Base-by-base conservation (phyloP, 2,113 vertebrate genomes). In the Caretta caretta region DNA sequence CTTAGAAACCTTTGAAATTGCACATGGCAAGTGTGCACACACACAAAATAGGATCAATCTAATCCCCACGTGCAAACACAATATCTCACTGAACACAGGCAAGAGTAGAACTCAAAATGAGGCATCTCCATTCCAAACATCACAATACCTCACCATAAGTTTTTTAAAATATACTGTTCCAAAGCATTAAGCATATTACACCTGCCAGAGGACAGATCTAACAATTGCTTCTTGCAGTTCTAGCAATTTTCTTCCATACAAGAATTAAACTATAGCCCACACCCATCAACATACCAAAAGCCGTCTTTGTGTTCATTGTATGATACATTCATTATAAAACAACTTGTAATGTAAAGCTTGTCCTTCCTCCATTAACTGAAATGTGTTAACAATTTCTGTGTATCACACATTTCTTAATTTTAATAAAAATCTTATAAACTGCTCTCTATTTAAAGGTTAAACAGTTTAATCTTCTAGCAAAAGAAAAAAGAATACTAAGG, bases 131-230 rank as follows among this genome's bases (percentile, higher is more conserved):
- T 54, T 46, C 50, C 65, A n/a, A 46, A 42, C 10, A 1, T 2
- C 91, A 6, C 0, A 0, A 4, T 65, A 56, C 82, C 20, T 4
- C 4, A 0, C 46, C n/a, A 51, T 5, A 6, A 31, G 6, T 56
- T 29, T 25, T 1, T 4, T 46, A 5, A 0, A 4, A 12, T 5
- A 22, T 10, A 14, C 1, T 27, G 1, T 25, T n/a, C 9, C 53
- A 22, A 51, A 49, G 0, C 0, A 1, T 1, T 9, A 38, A 46
- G 9, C 14, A 1, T 1, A 0, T 1, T n/a, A 31, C 5, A 27
- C 29, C 69, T 19, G 59, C 38, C 16, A 5, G 0, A 4, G 0
- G 24, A 20, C 50, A 51, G 69, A 29, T 22, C 1, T 48, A 69
- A 1, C 65, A 38, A 4, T 0, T 7, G 5, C 1, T 13, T 69